A percentile compares a stretch with the other conserved stretches of the same genome.
Evolutionary conservation across 2,797 vertebrate species (phyloP).

Genomic region (Coluber constrictor): DNA sequence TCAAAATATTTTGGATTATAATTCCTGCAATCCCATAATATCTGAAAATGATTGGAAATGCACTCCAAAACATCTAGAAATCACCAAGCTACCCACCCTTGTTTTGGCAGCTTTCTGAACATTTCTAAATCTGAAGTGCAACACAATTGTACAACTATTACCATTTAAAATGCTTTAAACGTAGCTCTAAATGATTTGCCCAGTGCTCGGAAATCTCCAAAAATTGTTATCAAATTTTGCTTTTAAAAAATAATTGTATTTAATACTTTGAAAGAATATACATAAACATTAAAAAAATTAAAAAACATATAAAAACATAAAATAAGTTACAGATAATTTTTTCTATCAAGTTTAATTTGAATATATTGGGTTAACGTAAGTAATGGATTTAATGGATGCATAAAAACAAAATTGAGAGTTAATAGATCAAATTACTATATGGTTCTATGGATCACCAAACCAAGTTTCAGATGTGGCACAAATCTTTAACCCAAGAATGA

Average conservation of each 20-base stretch:
- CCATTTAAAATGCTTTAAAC: constrained; percentile 7
- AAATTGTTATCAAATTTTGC: background rate
- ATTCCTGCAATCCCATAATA: background rate
- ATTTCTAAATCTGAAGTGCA: background rate
- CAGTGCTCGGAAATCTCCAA: background rate
- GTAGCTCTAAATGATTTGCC: background rate
- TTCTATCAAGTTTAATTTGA: background rate
- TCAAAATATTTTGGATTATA: background rate
- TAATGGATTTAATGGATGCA: background rate
- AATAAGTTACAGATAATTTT: background rate
- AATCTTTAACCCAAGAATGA: background rate
- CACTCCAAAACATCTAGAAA: background rate
- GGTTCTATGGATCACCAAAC: background rate
- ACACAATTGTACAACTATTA: background rate
- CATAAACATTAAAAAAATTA: background rate
- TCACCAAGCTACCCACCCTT: background rate
- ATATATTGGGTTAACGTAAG: background rate
- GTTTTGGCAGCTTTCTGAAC: background rate
- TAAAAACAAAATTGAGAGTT: background rate
- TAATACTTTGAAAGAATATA: background rate
- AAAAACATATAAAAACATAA: background rate
- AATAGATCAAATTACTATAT: background rate
- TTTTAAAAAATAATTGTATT: background rate
- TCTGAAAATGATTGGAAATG: background rate
- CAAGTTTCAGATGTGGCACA: background rate